A percentile compares a stretch with the other conserved stretches of the same genome.
These are phyloP conservation scores for Anguilla pacifica DNA, from an alignment of 2,797 vertebrate species.

Conservation along the genomic window DNA sequence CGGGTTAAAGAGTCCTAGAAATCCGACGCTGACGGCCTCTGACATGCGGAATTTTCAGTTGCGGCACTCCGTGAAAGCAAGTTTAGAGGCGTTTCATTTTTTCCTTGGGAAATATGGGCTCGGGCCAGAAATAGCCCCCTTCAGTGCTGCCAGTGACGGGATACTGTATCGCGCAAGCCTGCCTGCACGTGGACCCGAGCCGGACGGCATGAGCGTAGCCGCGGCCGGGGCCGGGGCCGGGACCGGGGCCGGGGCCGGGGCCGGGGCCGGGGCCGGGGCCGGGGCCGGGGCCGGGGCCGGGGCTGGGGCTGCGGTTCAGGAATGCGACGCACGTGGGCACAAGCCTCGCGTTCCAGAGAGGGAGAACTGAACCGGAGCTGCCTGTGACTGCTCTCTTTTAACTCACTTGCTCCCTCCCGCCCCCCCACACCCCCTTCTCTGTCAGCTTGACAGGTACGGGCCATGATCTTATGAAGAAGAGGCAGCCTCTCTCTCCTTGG, in stretches of 20 bases:
- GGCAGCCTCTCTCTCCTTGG: neutral
- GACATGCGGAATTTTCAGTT: slow-evolving; percentile 30
- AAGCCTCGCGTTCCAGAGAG: slow-evolving; percentile 33
- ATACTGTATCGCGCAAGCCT: slow-evolving; percentile 56
- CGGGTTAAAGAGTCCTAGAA: slow-evolving; percentile 61
- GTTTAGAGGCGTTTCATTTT: slow-evolving; percentile 26
- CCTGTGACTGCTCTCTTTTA: neutral
- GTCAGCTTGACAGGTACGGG: neutral
- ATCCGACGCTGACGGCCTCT: slow-evolving; percentile 58
- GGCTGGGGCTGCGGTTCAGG: slow-evolving; percentile 49
- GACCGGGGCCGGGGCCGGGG: too few relatives aligned
- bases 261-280: too few relatives aligned
- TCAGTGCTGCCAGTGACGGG: slow-evolving; percentile 58
- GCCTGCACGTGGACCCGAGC: slow-evolving; percentile 50
- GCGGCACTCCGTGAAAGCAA: neutral
- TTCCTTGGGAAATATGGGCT: slow-evolving; percentile 56
- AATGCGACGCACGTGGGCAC: slow-evolving; percentile 45
- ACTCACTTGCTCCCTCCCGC: neutral
- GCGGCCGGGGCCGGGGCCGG: slow-evolving; percentile 43
- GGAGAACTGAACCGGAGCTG: slow-evolving; percentile 25
- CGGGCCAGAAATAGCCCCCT: slow-evolving; percentile 60
- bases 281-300: too few relatives aligned
- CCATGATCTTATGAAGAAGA: neutral
- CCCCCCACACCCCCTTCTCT: neutral
- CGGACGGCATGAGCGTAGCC: slow-evolving; percentile 36